Evolutionary conservation across 2,113 vertebrate genomes (phyloP), one percentile per base, ranked within the genome.

Genomic region (Neopipo cinnamomea): DNA sequence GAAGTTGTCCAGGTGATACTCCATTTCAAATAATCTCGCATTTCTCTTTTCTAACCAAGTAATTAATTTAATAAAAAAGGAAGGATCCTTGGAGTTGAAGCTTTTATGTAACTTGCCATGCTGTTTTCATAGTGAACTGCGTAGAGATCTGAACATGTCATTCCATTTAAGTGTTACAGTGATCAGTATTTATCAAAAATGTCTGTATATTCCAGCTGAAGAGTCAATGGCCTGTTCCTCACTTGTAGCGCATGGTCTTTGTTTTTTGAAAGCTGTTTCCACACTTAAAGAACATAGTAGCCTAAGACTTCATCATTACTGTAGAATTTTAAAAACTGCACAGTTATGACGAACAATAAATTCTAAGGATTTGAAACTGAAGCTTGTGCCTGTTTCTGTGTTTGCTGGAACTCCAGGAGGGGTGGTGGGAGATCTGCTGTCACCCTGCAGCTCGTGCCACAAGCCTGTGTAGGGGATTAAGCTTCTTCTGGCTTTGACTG

Each of bases 261-360:
- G 88, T 68, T 85, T 94, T 96, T 94, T 5, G 30, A 76, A 56
- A 89, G 84, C 62, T 93, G 20, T 95, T 97, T 85, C 72, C 93
- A 95, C 74, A 52, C 77, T 59, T 94, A 81, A 86, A 95, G 81
- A 85, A 94, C 67, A 2, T 79, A 67, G 49, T 82, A 80, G 80
- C 80, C 82, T 88, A 21, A 62, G 63, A 79, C 58, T 91, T 90
- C 73, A 85, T 88, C 83, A 74, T 82, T 95, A 85, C 79, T 93
- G 84, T 97, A 77, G 89, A 83, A 85, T 97, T 96, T 98, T 94
- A 94, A 96, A 61, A 83, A 88, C 92, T 65, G 84, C 84, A 93
- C 78, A 93, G 74, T 95, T 88, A 94, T 3, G 27, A 93, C 94
- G 47, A 96, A 83, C 86, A 95, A 97, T 97, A 97, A 97, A 97